Evolutionary conservation across 2,113 vertebrate species (phyloP).

Genomic region (Gasterosteus aculeatus): DNA sequence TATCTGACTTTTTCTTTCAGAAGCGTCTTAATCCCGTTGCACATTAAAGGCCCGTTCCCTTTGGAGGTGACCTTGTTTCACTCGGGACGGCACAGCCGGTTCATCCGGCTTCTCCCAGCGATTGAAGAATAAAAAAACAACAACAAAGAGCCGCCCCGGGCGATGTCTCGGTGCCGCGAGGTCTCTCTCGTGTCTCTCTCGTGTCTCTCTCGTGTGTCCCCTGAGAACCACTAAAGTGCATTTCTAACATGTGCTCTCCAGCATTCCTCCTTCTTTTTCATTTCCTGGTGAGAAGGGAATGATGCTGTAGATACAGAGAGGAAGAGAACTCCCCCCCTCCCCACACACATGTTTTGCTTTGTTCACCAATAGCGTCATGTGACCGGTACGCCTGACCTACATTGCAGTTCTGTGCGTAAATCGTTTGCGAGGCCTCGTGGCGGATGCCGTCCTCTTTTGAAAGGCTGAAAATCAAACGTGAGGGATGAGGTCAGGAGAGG

Average conservation of each 20-base stretch:
- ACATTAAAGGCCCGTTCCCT: conserved; percentile 1
- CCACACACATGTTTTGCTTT: background rate
- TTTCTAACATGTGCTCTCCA: conserved; percentile 2
- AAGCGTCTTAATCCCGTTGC: background rate
- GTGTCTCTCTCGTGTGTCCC: background rate
- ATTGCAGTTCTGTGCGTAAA: conserved; percentile 4
- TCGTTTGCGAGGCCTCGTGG: background rate
- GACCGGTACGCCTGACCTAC: conserved; percentile 34
- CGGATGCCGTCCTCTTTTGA: background rate
- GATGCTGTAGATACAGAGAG: background rate
- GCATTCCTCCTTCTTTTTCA: background rate
- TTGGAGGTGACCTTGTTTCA: conserved; percentile 7
- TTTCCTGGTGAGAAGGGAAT: background rate
- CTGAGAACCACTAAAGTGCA: conserved; percentile 3
- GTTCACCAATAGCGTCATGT: background rate
- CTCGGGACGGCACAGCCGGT: background rate
- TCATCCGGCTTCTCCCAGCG: conserved; percentile 19
- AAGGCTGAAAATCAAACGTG: conserved; percentile 1
- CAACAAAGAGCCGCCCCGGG: background rate
- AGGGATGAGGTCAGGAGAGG: conserved; percentile 3
- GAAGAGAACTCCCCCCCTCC: no score
- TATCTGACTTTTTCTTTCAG: background rate
- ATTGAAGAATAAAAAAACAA: conserved; percentile 29
- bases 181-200: background rate
- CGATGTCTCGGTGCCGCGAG: conserved; percentile 19